A percentile compares a stretch with the other conserved stretches of the same genome.
Evolutionary conservation across 2,797 vertebrate genomes (phyloP).

Genomic region (Myotis vivesi): DNA sequence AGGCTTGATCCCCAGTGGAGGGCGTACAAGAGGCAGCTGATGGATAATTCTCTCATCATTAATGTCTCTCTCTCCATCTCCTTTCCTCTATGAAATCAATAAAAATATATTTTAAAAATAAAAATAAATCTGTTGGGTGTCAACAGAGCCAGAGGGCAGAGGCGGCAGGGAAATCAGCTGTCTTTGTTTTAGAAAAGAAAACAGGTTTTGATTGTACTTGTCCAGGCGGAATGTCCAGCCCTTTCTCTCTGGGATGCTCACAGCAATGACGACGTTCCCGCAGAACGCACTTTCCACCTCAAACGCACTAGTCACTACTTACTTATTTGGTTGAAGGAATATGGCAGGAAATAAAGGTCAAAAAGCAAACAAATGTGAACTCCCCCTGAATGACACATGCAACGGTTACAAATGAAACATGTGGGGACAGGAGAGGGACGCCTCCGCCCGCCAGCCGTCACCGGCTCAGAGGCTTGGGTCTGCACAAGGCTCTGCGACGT

Average conservation of each 20-base stretch:
- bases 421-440: background rate
- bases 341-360: background rate
- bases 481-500: no score
- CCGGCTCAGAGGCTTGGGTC: no score
- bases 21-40: no score
- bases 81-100: no score
- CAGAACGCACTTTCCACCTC: rapidly evolving
- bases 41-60: no score
- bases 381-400: background rate
- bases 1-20: no score
- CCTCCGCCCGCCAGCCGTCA: no score
- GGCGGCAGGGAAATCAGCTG: background rate
- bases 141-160: background rate
- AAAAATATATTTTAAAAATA: background rate
- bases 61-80: no score
- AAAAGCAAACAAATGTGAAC: background rate
- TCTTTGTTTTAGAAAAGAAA: background rate
- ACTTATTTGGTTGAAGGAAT: background rate
- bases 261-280: rapidly evolving
- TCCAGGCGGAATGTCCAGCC: background rate
- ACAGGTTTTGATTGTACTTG: no score
- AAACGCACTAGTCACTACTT: rapidly evolving
- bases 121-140: background rate
- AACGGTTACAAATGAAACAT: rapidly evolving
- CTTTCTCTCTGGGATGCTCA: rapidly evolving